phyloP scores from a whole-genome alignment of 2,113 vertebrate species.

The Struthidea cinerea region DNA sequence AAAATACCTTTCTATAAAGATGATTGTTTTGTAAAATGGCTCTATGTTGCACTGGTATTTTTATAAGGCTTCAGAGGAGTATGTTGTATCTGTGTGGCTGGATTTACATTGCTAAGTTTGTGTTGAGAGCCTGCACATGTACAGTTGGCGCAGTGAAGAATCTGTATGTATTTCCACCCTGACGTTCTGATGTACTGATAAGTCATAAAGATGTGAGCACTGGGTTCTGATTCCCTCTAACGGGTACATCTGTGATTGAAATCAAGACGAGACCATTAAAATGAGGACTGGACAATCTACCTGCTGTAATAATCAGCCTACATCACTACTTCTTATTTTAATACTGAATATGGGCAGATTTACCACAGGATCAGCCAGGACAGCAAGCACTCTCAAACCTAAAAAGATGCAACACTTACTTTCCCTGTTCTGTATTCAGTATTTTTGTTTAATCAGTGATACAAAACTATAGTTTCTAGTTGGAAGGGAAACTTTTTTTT shows the following conservation, averaged over 20 bases:
- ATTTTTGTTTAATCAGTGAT: neutral
- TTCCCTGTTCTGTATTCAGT: neutral
- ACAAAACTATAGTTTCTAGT: neutral
- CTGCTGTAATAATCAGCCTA: neutral
- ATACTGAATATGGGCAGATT: neutral
- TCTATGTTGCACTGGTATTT: slow-evolving; percentile 57
- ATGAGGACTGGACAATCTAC: neutral
- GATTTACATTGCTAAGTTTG: neutral
- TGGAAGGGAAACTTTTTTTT: neutral
- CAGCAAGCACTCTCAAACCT: neutral
- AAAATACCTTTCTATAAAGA: slow-evolving; percentile 57
- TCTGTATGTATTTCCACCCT: neutral
- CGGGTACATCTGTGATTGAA: neutral
- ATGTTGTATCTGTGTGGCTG: neutral
- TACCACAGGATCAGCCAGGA: neutral
- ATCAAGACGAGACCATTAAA: neutral
- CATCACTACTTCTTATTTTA: neutral
- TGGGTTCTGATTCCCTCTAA: neutral
- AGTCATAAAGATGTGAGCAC: neutral
- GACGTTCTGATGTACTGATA: neutral
- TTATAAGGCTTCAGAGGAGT: slow-evolving; percentile 49
- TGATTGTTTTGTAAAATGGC: slow-evolving; percentile 61
- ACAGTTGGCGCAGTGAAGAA: neutral
- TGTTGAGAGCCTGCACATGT: neutral
- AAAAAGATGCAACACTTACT: neutral